Evolutionary conservation across 2,888 invertebrate species (phyloP), one percentile per base, ranked within the genome.

Genomic region (Callosobruchus maculatus): DNA sequence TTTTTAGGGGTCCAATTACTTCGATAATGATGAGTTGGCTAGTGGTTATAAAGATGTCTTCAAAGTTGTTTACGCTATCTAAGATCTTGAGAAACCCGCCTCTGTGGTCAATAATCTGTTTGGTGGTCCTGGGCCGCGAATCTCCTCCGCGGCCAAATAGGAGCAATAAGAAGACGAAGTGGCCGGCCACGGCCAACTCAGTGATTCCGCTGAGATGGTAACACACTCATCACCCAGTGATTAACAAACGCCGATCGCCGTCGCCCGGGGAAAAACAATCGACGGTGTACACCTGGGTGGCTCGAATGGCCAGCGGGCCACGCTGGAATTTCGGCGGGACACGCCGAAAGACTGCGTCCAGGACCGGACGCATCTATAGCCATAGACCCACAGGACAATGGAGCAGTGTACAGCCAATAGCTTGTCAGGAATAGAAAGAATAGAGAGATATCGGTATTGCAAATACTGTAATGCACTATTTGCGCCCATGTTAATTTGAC

Each of bases 161-260:
- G 49, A 49, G 49, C 49, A 49, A 49, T 49, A 49, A 49, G 49
- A 49, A 49, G 18, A 49, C 4, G 49, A 49, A 49, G 49, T 49
- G 49, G 49, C 49, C 49, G 49, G 49, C 26, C 26, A 26, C 26
- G 7, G 26, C 49, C 49, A 18, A 18, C 49, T 49, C 49, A 49
- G 49, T 49, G 49, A 49, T 49, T 49, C 49, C 13, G 49, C 49
- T 49, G 49, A 49, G 49, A 49, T 49, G 49, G 49, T 84, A 83
- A 83, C 84, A 85, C 85, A 86, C 86, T 85, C 86, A 86, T 86
- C 86, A 85, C 85, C 82, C 83, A 84, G 85, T 86, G 86, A 86
- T 87, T 86, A 87, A 86, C 86, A 86, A 86, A 86, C 86, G 85
- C 84, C 13, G 49, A 49, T 49, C 49, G 49, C 49, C 1, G 49